phyloP scores from a whole-genome alignment of 2,797 vertebrate genomes.

The Hippopotamyrus pictus region DNA sequence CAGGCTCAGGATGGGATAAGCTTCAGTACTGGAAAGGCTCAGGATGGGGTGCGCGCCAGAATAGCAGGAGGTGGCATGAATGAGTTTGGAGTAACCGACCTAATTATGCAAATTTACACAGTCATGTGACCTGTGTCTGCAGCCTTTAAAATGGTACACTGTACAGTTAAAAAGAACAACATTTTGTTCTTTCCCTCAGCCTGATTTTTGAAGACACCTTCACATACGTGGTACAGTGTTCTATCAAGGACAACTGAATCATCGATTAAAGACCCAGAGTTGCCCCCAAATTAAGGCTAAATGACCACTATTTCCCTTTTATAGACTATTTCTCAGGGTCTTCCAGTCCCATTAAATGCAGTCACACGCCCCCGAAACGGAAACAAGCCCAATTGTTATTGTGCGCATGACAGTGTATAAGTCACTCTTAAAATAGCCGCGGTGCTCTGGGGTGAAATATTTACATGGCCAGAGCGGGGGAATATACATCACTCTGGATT shows the following conservation, averaged over 20 bases:
- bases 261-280: neutral
- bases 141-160: neutral
- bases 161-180: neutral
- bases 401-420: conserved; percentile 56
- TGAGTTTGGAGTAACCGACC: neutral
- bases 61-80: neutral
- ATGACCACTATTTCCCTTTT: neutral
- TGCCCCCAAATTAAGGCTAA: neutral
- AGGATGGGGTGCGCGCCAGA: neutral
- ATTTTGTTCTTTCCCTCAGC: neutral
- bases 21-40: neutral
- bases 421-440: conserved; percentile 55
- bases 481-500: conserved; percentile 60
- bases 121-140: neutral
- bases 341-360: neutral
- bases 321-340: neutral
- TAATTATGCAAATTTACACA: neutral
- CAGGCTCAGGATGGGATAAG: neutral
- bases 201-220: neutral
- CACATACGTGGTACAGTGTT: neutral
- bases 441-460: conserved; percentile 60
- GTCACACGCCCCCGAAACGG: conserved; percentile 7
- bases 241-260: neutral
- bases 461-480: conserved; percentile 55
- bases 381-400: conserved; percentile 54